Percentiles rank a stretch among this genome's conserved stretches.
These are phyloP conservation scores for Apamea epomidion DNA, from an alignment of 2,888 invertebrate species.

Conservation along the genomic window DNA sequence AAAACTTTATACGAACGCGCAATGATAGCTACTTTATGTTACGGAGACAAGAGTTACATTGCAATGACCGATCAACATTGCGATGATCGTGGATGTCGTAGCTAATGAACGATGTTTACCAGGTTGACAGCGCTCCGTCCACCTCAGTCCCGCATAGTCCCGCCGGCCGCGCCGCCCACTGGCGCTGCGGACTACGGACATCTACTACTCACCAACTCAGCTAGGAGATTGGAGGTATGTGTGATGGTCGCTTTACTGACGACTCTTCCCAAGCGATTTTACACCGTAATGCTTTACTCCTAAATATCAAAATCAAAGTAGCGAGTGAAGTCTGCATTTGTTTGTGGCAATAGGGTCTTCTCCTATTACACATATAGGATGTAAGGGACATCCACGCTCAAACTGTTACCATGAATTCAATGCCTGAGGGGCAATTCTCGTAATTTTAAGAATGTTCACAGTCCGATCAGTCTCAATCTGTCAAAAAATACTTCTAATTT, in stretches of 20 bases:
- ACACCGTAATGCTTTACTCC: background rate
- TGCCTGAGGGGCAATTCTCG: too few relatives aligned
- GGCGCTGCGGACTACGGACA: conserved; percentile 89
- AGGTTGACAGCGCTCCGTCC: conserved; percentile 94
- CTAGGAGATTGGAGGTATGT: conserved; percentile 94
- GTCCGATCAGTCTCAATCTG: too few relatives aligned
- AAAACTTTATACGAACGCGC: background rate
- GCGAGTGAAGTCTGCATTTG: background rate
- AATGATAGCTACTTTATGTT: background rate
- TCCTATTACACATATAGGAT: too few relatives aligned
- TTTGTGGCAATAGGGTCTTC: too few relatives aligned
- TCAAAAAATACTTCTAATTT: too few relatives aligned
- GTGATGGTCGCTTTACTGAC: too few relatives aligned
- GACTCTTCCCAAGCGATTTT: background rate
- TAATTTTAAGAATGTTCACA: too few relatives aligned
- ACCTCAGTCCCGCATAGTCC: conserved; percentile 96
- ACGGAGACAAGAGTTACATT: background rate
- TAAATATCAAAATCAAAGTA: background rate
- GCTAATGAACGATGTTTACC: conserved; percentile 19
- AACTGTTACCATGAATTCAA: too few relatives aligned
- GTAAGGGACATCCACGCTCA: too few relatives aligned
- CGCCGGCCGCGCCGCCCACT: conserved; percentile 96
- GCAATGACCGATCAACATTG: background rate
- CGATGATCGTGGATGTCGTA: background rate
- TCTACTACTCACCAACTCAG: conserved; percentile 93